Evolutionary conservation across 92 coral and sea anemone species (phyloP), one percentile per base, ranked within the genome.

Genomic region (Phenganax subtilis): DNA sequence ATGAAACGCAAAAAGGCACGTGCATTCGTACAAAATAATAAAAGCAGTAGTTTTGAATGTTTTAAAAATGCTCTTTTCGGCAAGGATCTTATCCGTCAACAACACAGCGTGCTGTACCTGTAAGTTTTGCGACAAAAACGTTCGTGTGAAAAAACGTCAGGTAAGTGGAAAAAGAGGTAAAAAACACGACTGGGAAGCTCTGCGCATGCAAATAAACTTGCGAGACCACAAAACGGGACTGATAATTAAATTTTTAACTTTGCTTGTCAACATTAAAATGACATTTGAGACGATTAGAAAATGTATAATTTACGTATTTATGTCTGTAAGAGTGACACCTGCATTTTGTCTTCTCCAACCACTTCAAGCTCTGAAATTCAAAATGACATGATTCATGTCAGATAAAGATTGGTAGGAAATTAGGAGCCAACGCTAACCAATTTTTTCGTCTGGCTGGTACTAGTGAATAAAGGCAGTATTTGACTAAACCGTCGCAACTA

Each of bases 311-410:
- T 79, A 79, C 83, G 63, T 79, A 76, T 79, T 65, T 63, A 79
- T 79, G 83, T 79, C 83, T 79, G 71, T 54, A 52, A 57, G 68
- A 29, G 54, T 68, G 69, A 63, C 83, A 79, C 83, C 83, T 79
- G 83, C 83, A 79, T 47, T 68, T 12, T 79, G 83, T 79, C 83
- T 63, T 27, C 56, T 55, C 8, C 73, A 37, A 37, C 47, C 47
- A 37, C 47, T 37, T 37, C 47, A 37, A 37, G 65, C 65, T 59
- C 65, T 14, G n/a, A 14, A 59, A 14, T 59, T 14, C 16, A 59
- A 59, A 14, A 59, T 14, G n/a, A 7, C 27, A 25, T 59, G 65
- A 59, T 59, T 14, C 27, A 59, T 25, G n/a, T 59, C n/a, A 59
- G 65, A 59, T 59, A 59, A 59, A 59, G 65, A 59, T 25, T 1